Evolutionary conservation across 92 coral and sea anemone species (phyloP), one percentile per base, ranked within the genome.

Genomic region (Isaurus tuberculatus): DNA sequence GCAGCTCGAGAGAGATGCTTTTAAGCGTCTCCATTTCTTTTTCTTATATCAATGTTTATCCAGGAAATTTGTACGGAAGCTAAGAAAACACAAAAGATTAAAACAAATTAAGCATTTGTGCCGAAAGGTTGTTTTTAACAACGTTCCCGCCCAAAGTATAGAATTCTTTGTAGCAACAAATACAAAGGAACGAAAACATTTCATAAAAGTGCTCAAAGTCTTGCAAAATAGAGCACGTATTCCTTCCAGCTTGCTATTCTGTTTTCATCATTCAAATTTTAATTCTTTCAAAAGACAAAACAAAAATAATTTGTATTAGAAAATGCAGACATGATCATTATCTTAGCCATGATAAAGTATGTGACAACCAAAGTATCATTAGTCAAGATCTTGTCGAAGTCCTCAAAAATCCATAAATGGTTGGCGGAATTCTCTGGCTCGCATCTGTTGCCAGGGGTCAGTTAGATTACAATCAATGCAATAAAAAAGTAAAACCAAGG

Each of bases 31-130:
- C 36, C 13, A 22, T 14, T 31, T 25, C 69, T 32, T 23, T 77
- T 60, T 20, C 82, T 49, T 57, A 22, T 20, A 58, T 13, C 33
- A 33, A 14, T 77, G n/a, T 33, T 57, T 51, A 10, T 55, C 10
- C 69, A 57, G 69, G 81, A 58, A 75, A 36, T 77, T 42, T 58
- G 69, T 11, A 22, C 82, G 68, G 82, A 77, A 57, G 82, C 82
- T 17, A 32, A 19, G 51, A 19, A 10, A 25, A 20, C n/a, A 29
- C 80, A 53, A 32, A 49, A 31, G 61, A 29, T 25, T 28, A 17
- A 22, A 40, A 25, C 15, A 42, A n/a, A 27, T 28, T 22, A 20
- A 13, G 58, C n/a, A 23, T 30, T 32, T 33, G 44, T 37, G 68
- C 34, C 14, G 82, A 77, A 49, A 51, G 82, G 49, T 58, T 31